Conservation (phyloP, 1,140 invertebrate genomes). For the Maniola jurtina region DNA sequence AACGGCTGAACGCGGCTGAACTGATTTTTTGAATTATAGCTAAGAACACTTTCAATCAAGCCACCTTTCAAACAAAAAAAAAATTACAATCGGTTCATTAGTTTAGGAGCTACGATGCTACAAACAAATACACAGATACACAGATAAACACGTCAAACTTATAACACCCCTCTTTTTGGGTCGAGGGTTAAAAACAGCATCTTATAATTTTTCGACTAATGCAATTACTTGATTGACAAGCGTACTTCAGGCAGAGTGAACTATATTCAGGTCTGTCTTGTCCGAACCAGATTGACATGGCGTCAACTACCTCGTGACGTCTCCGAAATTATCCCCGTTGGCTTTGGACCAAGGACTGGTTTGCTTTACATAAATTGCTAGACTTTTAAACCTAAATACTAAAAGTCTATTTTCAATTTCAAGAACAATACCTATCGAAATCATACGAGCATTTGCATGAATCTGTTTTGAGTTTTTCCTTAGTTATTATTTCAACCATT, state of each 20-base stretch:
- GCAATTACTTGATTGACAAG: slow-evolving; percentile 27
- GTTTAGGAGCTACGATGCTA: too few relatives aligned
- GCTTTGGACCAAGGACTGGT: slow-evolving; percentile 39
- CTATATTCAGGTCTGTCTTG: slow-evolving; percentile 17
- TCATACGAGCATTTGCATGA: neutral
- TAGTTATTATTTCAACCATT: too few relatives aligned
- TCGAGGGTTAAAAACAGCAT: slow-evolving; percentile 3
- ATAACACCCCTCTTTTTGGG: too few relatives aligned
- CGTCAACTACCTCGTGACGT: slow-evolving; percentile 36
- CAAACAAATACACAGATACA: too few relatives aligned
- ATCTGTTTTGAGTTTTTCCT: too few relatives aligned
- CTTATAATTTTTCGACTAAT: slow-evolving; percentile 1
- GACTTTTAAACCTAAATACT: slow-evolving; percentile 11
- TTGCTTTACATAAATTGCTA: slow-evolving; percentile 17
- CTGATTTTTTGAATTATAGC: too few relatives aligned
- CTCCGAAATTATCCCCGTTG: slow-evolving; percentile 51
- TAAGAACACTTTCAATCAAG: too few relatives aligned
- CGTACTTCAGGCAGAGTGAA: too few relatives aligned
- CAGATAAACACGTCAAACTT: too few relatives aligned
- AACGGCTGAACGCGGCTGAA: too few relatives aligned
- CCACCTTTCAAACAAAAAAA: too few relatives aligned
- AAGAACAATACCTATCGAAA: neutral
- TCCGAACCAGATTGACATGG: slow-evolving; percentile 36
- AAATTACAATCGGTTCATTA: too few relatives aligned
- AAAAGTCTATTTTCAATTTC: neutral